These are phyloP conservation scores for Limnothrissa miodon DNA, from an alignment of 2,113 vertebrate species.

Conservation along the genomic window DNA sequence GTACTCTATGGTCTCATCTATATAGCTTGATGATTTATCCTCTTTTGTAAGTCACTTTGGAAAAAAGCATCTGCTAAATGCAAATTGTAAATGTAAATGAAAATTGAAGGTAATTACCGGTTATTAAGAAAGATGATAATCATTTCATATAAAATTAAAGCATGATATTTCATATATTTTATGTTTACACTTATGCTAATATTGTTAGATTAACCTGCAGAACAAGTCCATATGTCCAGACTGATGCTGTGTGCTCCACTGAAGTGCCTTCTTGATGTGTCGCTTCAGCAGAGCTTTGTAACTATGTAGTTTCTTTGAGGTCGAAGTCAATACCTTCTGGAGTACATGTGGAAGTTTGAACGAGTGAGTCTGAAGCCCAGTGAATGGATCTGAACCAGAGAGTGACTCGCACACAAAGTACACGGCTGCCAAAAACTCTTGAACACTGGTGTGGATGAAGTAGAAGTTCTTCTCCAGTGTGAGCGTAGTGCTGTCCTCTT, in stretches of 20 bases:
- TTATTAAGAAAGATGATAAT: too few species aligned
- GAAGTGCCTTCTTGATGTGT: slow-evolving; percentile 47
- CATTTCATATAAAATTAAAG: too few species aligned
- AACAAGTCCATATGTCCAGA: slow-evolving; percentile 59
- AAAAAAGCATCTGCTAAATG: too few species aligned
- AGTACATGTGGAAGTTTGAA: slow-evolving; percentile 13
- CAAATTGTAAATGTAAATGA: too few species aligned
- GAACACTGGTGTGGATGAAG: slow-evolving; percentile 58
- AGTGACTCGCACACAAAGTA: slow-evolving; percentile 52
- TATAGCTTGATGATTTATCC: too few species aligned
- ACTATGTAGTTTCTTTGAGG: slow-evolving; percentile 29
- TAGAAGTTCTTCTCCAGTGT: slow-evolving; percentile 51
- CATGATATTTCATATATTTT: too few species aligned
- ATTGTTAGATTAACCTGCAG: slow-evolving; percentile 44
- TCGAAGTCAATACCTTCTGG: slow-evolving; percentile 18
- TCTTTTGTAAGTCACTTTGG: too few species aligned
- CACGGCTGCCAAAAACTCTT: slow-evolving; percentile 55
- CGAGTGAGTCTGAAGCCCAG: slow-evolving; percentile 29
- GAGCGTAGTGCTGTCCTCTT: slow-evolving; percentile 48
- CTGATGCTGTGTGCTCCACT: slow-evolving; percentile 47
- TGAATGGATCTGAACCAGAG: slow-evolving; percentile 49
- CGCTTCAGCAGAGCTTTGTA: slow-evolving; percentile 32
- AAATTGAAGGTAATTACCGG: too few species aligned
- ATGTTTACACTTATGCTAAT: not conserved
- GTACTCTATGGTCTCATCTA: too few species aligned